Base-by-base conservation (phyloP, 2,113 vertebrate genomes). In the Podarcis cretensis region DNA sequence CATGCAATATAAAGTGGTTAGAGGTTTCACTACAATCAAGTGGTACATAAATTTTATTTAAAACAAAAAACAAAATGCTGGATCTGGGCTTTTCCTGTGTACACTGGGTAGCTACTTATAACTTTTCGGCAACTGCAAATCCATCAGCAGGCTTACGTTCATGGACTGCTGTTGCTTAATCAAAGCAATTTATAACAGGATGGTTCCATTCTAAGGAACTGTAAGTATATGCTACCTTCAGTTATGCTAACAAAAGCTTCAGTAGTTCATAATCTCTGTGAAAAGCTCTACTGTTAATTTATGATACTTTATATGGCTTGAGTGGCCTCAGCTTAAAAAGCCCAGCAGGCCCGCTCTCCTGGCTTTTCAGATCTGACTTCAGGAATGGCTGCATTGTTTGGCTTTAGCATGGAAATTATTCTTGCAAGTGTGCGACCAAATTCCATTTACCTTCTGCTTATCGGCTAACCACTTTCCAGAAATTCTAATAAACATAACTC, bases 401-500 rank as follows among this genome's bases (percentile, higher is more conserved):
- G 5, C 68, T 74, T 40, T 54, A 63, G 25, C 84, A 23, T 75
- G 76, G 0, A 79, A 83, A 74, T 59, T 76, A 82, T 69, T 83
- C 43, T 86, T 88, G n/a, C 71, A 82, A 32, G 23, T 73, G 35
- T 0, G 35, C 0, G 1, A 81, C 2, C 25, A 86, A 10, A 18
- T 89, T 85, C n/a, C 0, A 48, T 68, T 73, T 86, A 48, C 75
- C 78, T 18, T 63, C 32, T 89, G 27, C n/a, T 73, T 89, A 35
- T 89, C 81, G 76, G 0, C 75, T 91, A 25, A 23, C 82, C 1
- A 2, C 8, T 83, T 65, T 90, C 90, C 83, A 88, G 32, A 68
- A 83, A 91, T 0, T 90, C 77, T 84, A 81, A 89, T 48, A 89
- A 90, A 80, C 86, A 86, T 84, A 86, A 43, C 37, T 85, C 69